Evolutionary conservation across 2,888 invertebrate species (phyloP).

Genomic region (Oeneis ivallda): DNA sequence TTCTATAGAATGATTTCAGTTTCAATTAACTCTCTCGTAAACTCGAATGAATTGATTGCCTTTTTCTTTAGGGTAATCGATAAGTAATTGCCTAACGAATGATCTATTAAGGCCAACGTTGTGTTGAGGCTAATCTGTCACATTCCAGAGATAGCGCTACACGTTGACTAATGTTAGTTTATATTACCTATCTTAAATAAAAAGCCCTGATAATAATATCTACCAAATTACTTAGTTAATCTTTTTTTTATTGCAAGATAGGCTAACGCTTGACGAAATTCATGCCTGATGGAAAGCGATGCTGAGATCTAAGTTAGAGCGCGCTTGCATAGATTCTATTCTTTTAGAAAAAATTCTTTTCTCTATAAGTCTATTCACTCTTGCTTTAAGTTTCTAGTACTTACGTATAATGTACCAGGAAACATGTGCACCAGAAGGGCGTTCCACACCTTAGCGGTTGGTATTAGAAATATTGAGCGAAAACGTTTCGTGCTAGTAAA

Average conservation of each 20-base stretch:
- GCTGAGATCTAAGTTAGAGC: too few species aligned
- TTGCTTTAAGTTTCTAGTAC: too few species aligned
- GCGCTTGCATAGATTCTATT: too few species aligned
- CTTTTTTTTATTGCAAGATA: neutral
- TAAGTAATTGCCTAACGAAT: constrained; percentile 34
- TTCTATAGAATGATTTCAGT: constrained; percentile 23
- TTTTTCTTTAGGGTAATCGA: constrained; percentile 24
- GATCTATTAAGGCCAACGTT: constrained; percentile 32
- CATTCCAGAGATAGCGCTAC: constrained; percentile 53
- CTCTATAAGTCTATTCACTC: too few species aligned
- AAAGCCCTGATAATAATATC: constrained; percentile 20
- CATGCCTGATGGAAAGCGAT: too few species aligned
- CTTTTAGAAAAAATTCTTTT: too few species aligned
- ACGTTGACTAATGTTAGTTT: constrained; percentile 39
- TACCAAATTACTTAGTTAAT: neutral
- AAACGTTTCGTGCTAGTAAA: too few species aligned
- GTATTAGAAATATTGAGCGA: too few species aligned
- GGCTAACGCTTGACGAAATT: too few species aligned
- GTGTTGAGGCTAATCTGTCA: constrained; percentile 51
- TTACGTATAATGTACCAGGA: too few species aligned
- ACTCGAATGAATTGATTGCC: constrained; percentile 19
- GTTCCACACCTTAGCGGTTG: too few species aligned
- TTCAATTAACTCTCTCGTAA: constrained; percentile 23
- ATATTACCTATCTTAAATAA: constrained; percentile 17
- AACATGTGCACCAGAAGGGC: too few species aligned